Evolutionary conservation across 30 jellyfish, hydroid and myxozoan species (phyloP).

Genomic region (Haliclystus octoradiatus): DNA sequence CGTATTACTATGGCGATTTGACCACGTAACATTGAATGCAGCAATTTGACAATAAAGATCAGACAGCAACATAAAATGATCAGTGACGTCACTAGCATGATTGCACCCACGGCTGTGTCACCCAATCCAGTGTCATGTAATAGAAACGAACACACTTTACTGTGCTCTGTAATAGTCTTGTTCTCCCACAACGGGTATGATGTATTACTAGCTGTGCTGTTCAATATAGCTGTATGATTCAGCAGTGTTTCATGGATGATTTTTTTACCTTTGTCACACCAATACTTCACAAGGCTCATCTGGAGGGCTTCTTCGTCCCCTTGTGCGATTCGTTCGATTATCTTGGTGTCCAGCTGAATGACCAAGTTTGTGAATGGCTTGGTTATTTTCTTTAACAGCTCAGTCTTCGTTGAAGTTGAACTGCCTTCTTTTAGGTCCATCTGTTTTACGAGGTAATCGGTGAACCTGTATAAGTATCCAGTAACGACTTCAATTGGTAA

Average conservation of each 20-base stretch:
- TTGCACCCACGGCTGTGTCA: conserved; percentile 71
- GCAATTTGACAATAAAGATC: conserved; percentile 52
- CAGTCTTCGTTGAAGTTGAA: conserved; percentile 34
- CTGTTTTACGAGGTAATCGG: conserved; percentile 27
- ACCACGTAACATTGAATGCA: conserved; percentile 70
- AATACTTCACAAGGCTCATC: conserved; percentile 37
- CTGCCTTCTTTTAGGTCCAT: conserved; percentile 19
- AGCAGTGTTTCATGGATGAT: neutral
- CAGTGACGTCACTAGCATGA: conserved; percentile 42
- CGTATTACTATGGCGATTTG: conserved; percentile 65
- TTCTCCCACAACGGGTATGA: conserved; percentile 4
- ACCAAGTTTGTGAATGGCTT: conserved; percentile 58
- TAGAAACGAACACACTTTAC: conserved; percentile 36
- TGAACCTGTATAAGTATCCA: conserved; percentile 47
- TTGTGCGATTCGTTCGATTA: conserved; percentile 61
- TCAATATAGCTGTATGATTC: too few relatives aligned
- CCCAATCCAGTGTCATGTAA: conserved; percentile 61
- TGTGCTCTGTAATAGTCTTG: conserved; percentile 5
- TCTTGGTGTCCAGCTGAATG: conserved; percentile 59
- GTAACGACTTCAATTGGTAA: conserved; percentile 68
- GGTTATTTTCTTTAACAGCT: conserved; percentile 66
- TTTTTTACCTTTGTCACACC: conserved; percentile 37
- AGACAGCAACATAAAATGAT: conserved; percentile 56
- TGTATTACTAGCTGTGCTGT: neutral
- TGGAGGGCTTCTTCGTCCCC: conserved; percentile 42